phyloP scores from a whole-genome alignment of 1,140 invertebrate species.

The Calliopsis andreniformis region DNA sequence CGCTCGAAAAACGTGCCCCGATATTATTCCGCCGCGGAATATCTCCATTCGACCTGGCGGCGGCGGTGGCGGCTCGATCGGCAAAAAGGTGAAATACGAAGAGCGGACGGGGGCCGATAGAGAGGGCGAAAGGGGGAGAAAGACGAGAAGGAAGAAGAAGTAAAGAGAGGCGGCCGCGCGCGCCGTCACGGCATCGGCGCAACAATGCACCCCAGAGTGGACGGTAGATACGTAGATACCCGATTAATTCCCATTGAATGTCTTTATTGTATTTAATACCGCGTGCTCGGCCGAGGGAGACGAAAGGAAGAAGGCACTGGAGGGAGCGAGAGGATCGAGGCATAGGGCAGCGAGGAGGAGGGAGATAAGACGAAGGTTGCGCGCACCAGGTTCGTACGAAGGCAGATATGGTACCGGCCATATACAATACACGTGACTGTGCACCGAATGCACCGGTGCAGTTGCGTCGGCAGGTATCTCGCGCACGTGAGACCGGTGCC shows the following conservation, averaged over 20 bases:
- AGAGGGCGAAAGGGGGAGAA: conserved; percentile 29
- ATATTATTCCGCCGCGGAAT: conserved; percentile 63
- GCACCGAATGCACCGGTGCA: conserved; percentile 47
- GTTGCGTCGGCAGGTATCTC: conserved; percentile 45
- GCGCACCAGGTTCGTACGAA: conserved; percentile 42
- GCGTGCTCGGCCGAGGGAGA: background rate
- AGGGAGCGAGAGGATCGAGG: background rate
- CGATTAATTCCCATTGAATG: conserved; percentile 80
- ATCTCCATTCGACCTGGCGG: conserved; percentile 58
- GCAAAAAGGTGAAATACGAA: conserved; percentile 43
- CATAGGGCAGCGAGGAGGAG: conserved; percentile 40
- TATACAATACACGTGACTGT: conserved; percentile 54
- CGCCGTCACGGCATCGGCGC: conserved; percentile 51
- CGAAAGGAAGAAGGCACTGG: background rate
- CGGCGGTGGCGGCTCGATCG: background rate
- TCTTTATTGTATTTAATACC: conserved; percentile 80
- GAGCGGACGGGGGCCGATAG: conserved; percentile 1
- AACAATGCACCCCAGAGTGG: conserved; percentile 60
- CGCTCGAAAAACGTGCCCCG: conserved; percentile 52
- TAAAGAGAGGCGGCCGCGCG: conserved; percentile 18
- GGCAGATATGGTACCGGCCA: conserved; percentile 65
- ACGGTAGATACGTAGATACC: conserved; percentile 74
- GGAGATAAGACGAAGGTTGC: conserved; percentile 56
- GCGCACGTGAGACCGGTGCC: conserved; percentile 27
- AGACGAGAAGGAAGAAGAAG: conserved; percentile 7